Percentiles rank a stretch among this genome's conserved stretches.
Conservation (phyloP, 2,888 invertebrate species). For the Gasteruption jaculator region DNA sequence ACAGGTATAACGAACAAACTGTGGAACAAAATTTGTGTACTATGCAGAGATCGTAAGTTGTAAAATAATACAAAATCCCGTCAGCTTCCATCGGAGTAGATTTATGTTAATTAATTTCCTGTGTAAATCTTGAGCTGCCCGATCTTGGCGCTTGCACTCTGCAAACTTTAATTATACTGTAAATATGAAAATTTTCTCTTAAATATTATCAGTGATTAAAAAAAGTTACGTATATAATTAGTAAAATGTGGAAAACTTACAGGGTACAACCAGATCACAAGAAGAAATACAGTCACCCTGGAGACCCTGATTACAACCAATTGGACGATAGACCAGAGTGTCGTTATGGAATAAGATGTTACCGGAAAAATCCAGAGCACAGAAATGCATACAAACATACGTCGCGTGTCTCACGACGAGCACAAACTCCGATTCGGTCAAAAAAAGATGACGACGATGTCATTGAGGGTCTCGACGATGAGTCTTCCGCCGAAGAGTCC, state of each 20-base stretch:
- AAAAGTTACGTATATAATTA: neutral
- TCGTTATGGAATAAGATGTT: slow-evolving; percentile 58
- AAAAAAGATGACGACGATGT: neutral
- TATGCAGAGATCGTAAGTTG: too few relatives aligned
- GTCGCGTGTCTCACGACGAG: slow-evolving; percentile 12
- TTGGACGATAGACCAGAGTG: slow-evolving; percentile 54
- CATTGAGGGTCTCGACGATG: slow-evolving; percentile 9
- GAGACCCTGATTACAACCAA: slow-evolving; percentile 59
- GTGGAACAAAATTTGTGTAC: neutral
- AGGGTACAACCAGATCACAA: slow-evolving; percentile 62
- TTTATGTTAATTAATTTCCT: too few relatives aligned
- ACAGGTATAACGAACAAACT: slow-evolving; percentile 52
- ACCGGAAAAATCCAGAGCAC: slow-evolving; percentile 59
- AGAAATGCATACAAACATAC: slow-evolving; percentile 53
- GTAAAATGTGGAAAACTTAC: too few relatives aligned
- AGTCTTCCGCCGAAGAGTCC: slow-evolving; percentile 38
- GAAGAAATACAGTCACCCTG: slow-evolving; percentile 61
- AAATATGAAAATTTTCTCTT: neutral
- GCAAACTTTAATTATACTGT: neutral
- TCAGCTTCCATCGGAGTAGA: too few relatives aligned
- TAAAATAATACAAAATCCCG: too few relatives aligned
- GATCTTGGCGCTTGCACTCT: too few relatives aligned
- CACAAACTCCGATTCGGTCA: slow-evolving; percentile 1
- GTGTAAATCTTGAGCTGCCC: too few relatives aligned
- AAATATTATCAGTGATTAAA: neutral